Evolutionary conservation across 2,888 invertebrate species (phyloP).

Genomic region (Folsomia manolachei): DNA sequence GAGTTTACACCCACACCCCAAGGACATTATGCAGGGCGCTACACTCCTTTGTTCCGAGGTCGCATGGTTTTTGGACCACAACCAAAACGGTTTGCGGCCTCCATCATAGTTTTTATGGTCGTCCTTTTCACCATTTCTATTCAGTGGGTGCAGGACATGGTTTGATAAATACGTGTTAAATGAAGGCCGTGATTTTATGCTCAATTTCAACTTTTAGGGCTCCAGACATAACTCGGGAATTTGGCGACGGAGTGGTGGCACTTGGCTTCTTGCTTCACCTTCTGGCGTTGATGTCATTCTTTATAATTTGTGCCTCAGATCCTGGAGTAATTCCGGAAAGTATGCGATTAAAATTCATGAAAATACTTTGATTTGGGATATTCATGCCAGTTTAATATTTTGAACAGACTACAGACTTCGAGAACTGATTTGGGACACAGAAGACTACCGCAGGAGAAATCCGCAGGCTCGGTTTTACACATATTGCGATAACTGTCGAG

Average conservation of each 20-base stretch:
- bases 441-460: slow-evolving; percentile 19
- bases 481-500: slow-evolving; percentile 27
- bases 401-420: slow-evolving; percentile 19
- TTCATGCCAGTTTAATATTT: not conserved
- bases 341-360: not conserved
- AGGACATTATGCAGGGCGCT: not conserved
- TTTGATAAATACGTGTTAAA: too few relatives aligned
- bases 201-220: slow-evolving; percentile 3
- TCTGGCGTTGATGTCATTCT: not conserved
- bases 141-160: too few relatives aligned
- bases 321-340: slow-evolving; percentile 32
- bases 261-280: slow-evolving; percentile 16
- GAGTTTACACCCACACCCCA: too few relatives aligned
- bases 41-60: not conserved
- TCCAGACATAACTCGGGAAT: slow-evolving; percentile 1
- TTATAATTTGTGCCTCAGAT: slow-evolving; percentile 20
- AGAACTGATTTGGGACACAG: slow-evolving; percentile 28
- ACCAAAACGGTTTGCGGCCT: not conserved
- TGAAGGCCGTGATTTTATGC: not conserved
- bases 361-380: not conserved
- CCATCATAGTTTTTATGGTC: not conserved
- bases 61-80: slow-evolving; percentile 2
- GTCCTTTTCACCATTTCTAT: not conserved
- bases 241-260: slow-evolving; percentile 13
- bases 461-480: slow-evolving; percentile 24